These are phyloP conservation scores for Ifrita kowaldi DNA, from an alignment of 2,113 vertebrate species.

Conservation along the genomic window DNA sequence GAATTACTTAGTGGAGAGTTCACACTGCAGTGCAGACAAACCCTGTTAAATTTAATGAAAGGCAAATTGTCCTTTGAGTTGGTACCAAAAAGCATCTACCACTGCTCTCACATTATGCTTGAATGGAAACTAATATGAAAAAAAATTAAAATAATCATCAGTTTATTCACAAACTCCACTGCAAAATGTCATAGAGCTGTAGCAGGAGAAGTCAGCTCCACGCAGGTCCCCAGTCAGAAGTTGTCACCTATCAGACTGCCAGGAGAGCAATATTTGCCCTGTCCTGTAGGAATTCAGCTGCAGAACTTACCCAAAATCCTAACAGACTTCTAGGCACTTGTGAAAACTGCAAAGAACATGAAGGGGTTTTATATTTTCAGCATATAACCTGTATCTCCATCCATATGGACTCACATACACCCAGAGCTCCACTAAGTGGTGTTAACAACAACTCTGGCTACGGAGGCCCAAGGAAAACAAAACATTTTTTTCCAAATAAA, in stretches of 20 bases:
- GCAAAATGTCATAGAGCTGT: background rate
- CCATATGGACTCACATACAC: accelerated
- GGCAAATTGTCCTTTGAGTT: background rate
- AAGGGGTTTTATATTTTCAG: background rate
- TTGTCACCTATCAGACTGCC: background rate
- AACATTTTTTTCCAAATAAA: background rate
- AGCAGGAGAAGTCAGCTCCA: background rate
- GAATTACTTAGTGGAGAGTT: slow-evolving; percentile 10
- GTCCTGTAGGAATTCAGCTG: background rate
- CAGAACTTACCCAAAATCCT: background rate
- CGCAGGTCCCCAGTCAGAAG: background rate
- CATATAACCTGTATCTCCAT: background rate
- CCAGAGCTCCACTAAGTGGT: background rate
- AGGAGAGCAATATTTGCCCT: background rate
- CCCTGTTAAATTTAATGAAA: background rate
- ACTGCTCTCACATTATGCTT: background rate
- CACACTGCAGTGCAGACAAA: background rate
- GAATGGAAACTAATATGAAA: background rate
- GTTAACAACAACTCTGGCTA: background rate
- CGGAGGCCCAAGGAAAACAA: background rate
- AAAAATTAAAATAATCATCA: background rate
- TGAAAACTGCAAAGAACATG: background rate
- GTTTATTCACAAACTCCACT: background rate
- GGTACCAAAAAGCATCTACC: background rate
- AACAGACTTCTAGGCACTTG: background rate